Evolutionary conservation across 1,140 invertebrate genomes (phyloP).

Genomic region (Musca domestica): DNA sequence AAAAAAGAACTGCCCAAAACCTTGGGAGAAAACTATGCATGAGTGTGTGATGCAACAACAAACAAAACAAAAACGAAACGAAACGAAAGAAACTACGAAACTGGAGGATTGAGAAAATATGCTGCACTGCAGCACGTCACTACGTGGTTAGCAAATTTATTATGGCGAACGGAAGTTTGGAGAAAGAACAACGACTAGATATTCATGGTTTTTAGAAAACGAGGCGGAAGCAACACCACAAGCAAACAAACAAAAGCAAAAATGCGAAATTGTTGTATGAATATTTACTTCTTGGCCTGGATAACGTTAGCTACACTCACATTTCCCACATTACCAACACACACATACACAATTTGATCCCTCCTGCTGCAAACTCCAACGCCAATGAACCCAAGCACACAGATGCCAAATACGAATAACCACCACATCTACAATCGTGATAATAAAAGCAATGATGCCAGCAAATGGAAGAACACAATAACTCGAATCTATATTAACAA

Average conservation of each 20-base stretch:
- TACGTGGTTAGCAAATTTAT: conserved; percentile 55
- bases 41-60: not conserved
- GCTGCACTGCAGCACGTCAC: conserved; percentile 37
- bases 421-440: not conserved
- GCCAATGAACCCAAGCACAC: not conserved
- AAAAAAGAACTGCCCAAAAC: not conserved
- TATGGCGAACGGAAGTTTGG: conserved; percentile 51
- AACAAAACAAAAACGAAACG: not conserved
- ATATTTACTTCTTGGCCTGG: conserved; percentile 16
- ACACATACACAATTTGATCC: not conserved
- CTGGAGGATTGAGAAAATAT: conserved; percentile 1
- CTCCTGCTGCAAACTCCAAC: not conserved
- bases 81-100: not conserved
- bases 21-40: not conserved
- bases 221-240: not conserved
- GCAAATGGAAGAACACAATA: not conserved
- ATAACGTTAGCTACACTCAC: not conserved
- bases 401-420: conserved; percentile 3
- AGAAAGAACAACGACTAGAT: conserved; percentile 1
- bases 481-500: not conserved
- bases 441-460: conserved; percentile 6
- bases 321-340: no score
- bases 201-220: not conserved
- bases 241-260: not conserved
- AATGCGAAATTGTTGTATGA: not conserved